Evolutionary conservation across 2,888 invertebrate genomes (phyloP), one percentile per base, ranked within the genome.

Genomic region (Eudasyphora cyanicolor): DNA sequence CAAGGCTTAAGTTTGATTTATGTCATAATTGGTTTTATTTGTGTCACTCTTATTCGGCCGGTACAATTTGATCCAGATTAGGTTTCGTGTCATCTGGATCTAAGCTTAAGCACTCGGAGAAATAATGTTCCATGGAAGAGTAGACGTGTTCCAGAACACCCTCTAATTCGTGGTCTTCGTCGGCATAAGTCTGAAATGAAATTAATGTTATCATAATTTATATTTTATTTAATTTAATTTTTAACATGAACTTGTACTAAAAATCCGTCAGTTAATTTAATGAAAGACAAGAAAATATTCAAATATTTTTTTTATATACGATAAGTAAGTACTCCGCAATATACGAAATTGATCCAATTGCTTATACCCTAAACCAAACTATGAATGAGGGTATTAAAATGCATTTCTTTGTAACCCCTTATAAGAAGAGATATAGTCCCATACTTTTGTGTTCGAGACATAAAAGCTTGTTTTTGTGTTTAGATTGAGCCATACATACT

Each of bases 91-190:
- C 95, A 91, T 95, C 95, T 82, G 96, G 95, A 93, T 97, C 97
- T 92, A 97, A 94, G 92, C 96, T 96, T 93, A 97, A 96, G 94
- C 97, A 97, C 94, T 97, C 96, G 92, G 96, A 94, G 92, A 98
- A 95, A 93, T 95, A 98, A 93, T 97, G 96, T 93, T 98, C 98
- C 97, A 98, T 97, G 88, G 97, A 97, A 89, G 96, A 95, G 93
- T 98, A 98, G 87, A 97, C 95, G 93, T 98, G 98, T 91, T 97
- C 97, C 89, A 97, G 94, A 85, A 97, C 97, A 79, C 97, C 97
- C 87, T 93, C 93, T 85, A 98, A 93, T 87, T 96, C 95, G 92
- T 98, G 98, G 84, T 97, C 97, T 93, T 98, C 97, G 92, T 98
- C 97, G 71, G 98, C 97, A 92, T 98, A 98, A 87, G 97, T 96